Percentiles rank a stretch among this genome's conserved stretches.
Evolutionary conservation across 2,797 vertebrate species (phyloP).

Genomic region (Spheniscus humboldti): DNA sequence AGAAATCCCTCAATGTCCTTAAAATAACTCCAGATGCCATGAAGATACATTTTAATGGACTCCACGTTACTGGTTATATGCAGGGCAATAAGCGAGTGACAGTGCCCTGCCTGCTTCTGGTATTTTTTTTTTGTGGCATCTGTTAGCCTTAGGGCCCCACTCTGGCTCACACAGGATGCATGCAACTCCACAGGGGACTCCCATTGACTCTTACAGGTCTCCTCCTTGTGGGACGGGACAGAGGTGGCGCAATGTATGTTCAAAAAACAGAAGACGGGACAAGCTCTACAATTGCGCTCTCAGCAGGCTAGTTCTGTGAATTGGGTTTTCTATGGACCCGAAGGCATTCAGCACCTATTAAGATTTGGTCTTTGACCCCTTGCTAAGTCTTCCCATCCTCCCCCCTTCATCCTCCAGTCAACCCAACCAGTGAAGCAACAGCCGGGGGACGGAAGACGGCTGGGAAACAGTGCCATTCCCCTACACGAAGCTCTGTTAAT

Average conservation of each 20-base stretch:
- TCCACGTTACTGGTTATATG: neutral
- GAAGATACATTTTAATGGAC: neutral
- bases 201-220: accelerated
- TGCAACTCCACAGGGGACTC: neutral
- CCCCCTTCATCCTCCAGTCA: neutral
- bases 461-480: neutral
- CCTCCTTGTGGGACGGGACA: neutral
- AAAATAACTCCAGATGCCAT: neutral
- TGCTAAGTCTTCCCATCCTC: neutral
- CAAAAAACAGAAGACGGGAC: neutral
- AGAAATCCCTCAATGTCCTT: neutral
- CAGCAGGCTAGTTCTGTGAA: neutral
- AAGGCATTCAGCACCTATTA: neutral
- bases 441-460: neutral
- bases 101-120: neutral
- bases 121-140: neutral
- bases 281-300: neutral
- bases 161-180: neutral
- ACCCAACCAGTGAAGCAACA: neutral
- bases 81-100: neutral
- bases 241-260: neutral
- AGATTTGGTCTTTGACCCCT: neutral
- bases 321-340: neutral
- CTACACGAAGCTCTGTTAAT: neutral
- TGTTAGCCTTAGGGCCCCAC: neutral